Evolutionary conservation across 2,113 vertebrate species (phyloP), one percentile per base, ranked within the genome.

Genomic region (Odocoileus hemionus): DNA sequence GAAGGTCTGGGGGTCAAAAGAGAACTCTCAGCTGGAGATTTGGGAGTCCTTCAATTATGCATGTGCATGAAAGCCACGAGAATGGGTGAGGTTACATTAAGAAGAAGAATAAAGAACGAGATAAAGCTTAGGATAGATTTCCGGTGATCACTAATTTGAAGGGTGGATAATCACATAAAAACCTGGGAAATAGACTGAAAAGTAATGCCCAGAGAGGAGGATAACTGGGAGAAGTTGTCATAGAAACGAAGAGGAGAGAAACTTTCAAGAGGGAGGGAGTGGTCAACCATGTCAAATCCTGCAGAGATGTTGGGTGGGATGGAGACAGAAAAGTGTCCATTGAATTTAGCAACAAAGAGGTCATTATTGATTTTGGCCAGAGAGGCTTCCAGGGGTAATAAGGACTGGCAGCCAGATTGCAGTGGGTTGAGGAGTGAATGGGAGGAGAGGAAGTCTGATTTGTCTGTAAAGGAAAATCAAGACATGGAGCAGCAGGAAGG

Each of bases 281-380:
- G 96, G 83, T 97, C 97, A 98, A 96, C 97, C 97, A 97, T 98
- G 97, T 98, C 98, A 97, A 97, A 98, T 98, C 97, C 97, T 95
- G 86, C 97, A 93, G 97, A 95, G 96, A 85, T 54, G 86, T 74
- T 96, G 96, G 95, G 96, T 96, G 89, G 88, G 58, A 96, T 61
- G 93, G 92, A 95, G 95, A 98, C 85, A 85, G 94, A 94, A 95
- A 97, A 98, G 61, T 97, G 88, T 97, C 95, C 97, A 96, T 96
- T 97, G 98, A 97, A 98, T 97, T 96, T 96, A 97, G 92, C 78
- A 96, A 97, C 97, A 97, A 98, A 97, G 95, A 91, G 57, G 95
- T 96, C 97, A 96, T 96, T 97, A 97, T 94, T 94, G 98, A 98
- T 98, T 97, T 95, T 83, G 97, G 91, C 60, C 91, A 86, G 94